These are phyloP conservation scores for Ammospiza caudacuta DNA, from an alignment of 2,113 vertebrate genomes.

Conservation along the genomic window DNA sequence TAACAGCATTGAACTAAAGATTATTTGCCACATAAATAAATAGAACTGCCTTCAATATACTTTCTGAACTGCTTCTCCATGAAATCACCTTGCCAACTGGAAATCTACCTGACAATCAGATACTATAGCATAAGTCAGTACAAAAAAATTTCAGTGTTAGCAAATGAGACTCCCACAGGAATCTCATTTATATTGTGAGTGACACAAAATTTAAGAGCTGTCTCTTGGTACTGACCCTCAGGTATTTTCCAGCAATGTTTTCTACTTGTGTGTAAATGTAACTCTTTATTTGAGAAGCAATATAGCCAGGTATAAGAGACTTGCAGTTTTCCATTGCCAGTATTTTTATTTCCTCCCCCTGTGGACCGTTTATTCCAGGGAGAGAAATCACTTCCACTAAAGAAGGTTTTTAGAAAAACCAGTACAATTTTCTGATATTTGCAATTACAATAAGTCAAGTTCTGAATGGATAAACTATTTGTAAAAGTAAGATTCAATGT, in stretches of 20 bases:
- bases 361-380: not conserved
- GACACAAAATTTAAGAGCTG: not conserved
- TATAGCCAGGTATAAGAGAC: not conserved
- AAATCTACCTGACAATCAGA: not conserved
- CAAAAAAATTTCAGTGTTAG: not conserved
- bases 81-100: not conserved
- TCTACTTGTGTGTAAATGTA: not conserved
- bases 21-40: not conserved
- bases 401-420: not conserved
- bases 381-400: not conserved
- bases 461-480: not conserved
- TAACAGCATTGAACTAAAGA: not conserved
- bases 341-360: constrained; percentile 24
- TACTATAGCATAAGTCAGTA: not conserved
- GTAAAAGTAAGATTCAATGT: not conserved
- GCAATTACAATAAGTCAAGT: not conserved
- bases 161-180: not conserved
- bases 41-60: not conserved
- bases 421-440: not conserved
- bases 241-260: constrained; percentile 6
- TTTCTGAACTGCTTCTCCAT: not conserved
- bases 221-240: not conserved
- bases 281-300: constrained; percentile 1
- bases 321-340: not conserved
- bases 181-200: not conserved